phyloP scores from a whole-genome alignment of 2,797 vertebrate genomes.

The Eleutherodactylus coqui region DNA sequence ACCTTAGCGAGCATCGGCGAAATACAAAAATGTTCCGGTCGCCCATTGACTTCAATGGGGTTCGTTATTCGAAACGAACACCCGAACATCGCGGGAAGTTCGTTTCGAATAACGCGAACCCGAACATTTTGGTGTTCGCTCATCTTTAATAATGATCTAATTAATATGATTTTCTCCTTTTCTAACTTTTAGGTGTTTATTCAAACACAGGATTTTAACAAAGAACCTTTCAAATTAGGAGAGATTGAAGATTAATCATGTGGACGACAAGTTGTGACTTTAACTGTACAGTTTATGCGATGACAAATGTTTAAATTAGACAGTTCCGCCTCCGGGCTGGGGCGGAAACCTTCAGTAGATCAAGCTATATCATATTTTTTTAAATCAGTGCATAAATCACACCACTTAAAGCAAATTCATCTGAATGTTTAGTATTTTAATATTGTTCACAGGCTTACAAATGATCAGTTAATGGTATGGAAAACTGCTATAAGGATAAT shows the following conservation, averaged over 20 bases:
- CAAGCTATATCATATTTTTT: slow-evolving; percentile 66
- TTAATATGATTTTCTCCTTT: not conserved
- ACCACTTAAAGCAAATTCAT: slow-evolving; percentile 44
- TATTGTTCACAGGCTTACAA: slow-evolving; percentile 58
- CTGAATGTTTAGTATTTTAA: slow-evolving; percentile 57
- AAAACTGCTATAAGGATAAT: slow-evolving; percentile 31
- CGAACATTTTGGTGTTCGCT: no score
- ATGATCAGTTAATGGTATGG: slow-evolving; percentile 45
- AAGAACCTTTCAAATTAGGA: slow-evolving; percentile 71
- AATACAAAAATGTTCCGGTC: no score
- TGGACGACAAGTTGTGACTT: slow-evolving; percentile 71
- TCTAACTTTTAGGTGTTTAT: slow-evolving; percentile 10
- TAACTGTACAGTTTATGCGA: slow-evolving; percentile 67
- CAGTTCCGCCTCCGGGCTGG: slow-evolving; percentile 68
- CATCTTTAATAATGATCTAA: not conserved
- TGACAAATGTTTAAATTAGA: slow-evolving; percentile 69
- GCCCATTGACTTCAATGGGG: no score
- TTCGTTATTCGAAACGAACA: no score
- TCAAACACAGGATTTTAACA: slow-evolving; percentile 52
- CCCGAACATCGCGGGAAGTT: no score
- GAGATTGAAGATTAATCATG: slow-evolving; percentile 70
- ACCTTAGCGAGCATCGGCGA: no score
- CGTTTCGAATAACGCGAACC: no score
- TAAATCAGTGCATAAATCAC: slow-evolving; percentile 67
- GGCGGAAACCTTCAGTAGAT: slow-evolving; percentile 66